Evolutionary conservation across 2,888 invertebrate species (phyloP), one percentile per base, ranked within the genome.

Genomic region (Calameuta filiformis): DNA sequence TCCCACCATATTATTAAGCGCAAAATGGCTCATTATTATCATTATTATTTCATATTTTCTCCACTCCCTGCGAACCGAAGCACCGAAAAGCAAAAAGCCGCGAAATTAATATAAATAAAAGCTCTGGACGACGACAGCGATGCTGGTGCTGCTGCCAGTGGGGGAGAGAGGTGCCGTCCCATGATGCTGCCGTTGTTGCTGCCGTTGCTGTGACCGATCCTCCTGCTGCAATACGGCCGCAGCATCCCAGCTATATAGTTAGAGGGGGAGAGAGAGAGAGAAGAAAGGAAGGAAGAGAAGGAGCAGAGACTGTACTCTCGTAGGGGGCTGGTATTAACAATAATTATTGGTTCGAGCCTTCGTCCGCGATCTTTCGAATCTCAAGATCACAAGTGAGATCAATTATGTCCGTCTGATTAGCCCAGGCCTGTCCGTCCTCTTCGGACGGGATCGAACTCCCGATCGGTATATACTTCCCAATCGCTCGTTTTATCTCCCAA

Each of bases 341-440:
- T 91, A 91, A 91, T 91, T 90, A 91, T 91, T 90, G 91, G 90
- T 91, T 91, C 89, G 90, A 90, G 88, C 89, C 89, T 87, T 85
- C 84, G 87, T 89, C 86, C 89, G 86, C 88, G 90, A 90, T 90
- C 89, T 89, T 89, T 90, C 90, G 90, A 90, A 91, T 91, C 89
- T 90, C 89, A 85, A 91, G 90, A 91, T 91, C 90, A 90, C 90
- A 89, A 90, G 91, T 90, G 89, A 90, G 91, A 91, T 91, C 90
- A 91, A 91, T 91, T 90, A 91, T 89, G 90, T 89, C 89, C 87
- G 90, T 88, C 90, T 90, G 91, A 90, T 90, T 90, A 90, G 90
- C 87, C 87, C 85, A 79, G 85, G 85, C 86, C 85, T 83, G 85
- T 34, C 71, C 71, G 71, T 71, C 71, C 71, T 31, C 56, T 56